Percentiles rank a stretch among this genome's conserved stretches.
phyloP scores from a whole-genome alignment of 1,140 invertebrate genomes.

The Heliothis virescens region DNA sequence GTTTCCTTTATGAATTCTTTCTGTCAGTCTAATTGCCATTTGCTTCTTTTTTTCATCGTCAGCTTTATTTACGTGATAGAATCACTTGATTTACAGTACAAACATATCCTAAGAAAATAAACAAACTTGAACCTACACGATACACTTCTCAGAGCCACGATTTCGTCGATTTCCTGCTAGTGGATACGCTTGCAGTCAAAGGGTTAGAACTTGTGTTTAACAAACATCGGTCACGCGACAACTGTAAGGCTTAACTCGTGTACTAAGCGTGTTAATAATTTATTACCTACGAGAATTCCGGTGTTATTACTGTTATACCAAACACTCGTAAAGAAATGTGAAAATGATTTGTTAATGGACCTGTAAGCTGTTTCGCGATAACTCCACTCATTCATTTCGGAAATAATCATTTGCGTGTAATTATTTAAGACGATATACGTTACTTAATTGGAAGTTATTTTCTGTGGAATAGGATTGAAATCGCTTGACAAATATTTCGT shows the following conservation, averaged over 20 bases:
- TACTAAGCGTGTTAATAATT: constrained; percentile 33
- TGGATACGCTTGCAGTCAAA: background rate
- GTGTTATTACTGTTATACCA: constrained; percentile 27
- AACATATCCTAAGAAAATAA: background rate
- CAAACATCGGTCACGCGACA: constrained; percentile 58
- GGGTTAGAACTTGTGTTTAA: constrained; percentile 50
- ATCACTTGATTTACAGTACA: background rate
- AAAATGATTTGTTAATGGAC: constrained; percentile 43
- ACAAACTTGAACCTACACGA: background rate
- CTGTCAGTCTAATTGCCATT: no score
- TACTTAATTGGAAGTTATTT: background rate
- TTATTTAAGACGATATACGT: background rate
- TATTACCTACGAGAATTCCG: constrained; percentile 31
- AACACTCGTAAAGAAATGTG: constrained; percentile 39
- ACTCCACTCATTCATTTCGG: constrained; percentile 6
- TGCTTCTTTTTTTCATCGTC: no score
- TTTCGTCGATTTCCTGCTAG: background rate
- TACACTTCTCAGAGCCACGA: no score
- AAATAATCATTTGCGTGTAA: background rate
- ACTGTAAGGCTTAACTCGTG: constrained; percentile 46
- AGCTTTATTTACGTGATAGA: no score
- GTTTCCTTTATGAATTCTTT: no score
- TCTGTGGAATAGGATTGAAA: background rate
- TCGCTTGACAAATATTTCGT: background rate
- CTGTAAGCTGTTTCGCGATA: constrained; percentile 13